Percentiles rank a stretch among this genome's conserved stretches.
Evolutionary conservation across 2,888 invertebrate species (phyloP).

Genomic region (Hydroisotoma schaefferi): DNA sequence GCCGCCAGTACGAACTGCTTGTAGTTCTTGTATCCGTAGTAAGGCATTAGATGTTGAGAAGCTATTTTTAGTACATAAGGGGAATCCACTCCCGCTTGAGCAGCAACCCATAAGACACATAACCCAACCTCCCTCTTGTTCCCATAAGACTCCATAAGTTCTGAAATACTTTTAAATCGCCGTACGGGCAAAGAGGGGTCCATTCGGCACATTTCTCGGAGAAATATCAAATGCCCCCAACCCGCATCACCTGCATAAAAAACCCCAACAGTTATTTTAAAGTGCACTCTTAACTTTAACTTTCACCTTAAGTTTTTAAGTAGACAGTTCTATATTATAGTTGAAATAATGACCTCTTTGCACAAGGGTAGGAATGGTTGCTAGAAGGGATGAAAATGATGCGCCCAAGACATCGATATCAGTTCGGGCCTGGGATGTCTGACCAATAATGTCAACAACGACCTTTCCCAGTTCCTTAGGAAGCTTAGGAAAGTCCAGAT

Average conservation of each 20-base stretch:
- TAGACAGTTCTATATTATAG: not conserved
- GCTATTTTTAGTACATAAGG: constrained; percentile 48
- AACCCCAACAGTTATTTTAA: too few species aligned
- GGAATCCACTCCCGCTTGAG: constrained; percentile 44
- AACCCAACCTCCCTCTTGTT: constrained; percentile 46
- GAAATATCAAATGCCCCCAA: constrained; percentile 47
- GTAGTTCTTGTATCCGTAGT: constrained; percentile 47
- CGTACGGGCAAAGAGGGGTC: constrained; percentile 42
- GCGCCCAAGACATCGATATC: constrained; percentile 42
- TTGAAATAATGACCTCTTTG: constrained; percentile 9
- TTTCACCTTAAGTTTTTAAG: too few species aligned
- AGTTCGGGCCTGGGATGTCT: constrained; percentile 29
- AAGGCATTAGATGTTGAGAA: constrained; percentile 43
- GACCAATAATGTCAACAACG: constrained; percentile 39
- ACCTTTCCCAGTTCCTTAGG: constrained; percentile 40
- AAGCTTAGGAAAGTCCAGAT: constrained; percentile 41
- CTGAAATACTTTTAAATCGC: constrained; percentile 36
- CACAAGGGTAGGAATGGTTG: constrained; percentile 35
- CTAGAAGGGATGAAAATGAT: constrained; percentile 41
- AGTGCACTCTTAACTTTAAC: too few species aligned
- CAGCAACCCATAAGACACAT: constrained; percentile 44
- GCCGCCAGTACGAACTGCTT: constrained; percentile 40
- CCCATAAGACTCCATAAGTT: constrained; percentile 48
- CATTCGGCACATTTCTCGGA: constrained; percentile 44
- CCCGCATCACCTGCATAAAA: constrained; percentile 42